Conservation (phyloP, 2,888 invertebrate genomes). For the Torymus aiolomorphi region DNA sequence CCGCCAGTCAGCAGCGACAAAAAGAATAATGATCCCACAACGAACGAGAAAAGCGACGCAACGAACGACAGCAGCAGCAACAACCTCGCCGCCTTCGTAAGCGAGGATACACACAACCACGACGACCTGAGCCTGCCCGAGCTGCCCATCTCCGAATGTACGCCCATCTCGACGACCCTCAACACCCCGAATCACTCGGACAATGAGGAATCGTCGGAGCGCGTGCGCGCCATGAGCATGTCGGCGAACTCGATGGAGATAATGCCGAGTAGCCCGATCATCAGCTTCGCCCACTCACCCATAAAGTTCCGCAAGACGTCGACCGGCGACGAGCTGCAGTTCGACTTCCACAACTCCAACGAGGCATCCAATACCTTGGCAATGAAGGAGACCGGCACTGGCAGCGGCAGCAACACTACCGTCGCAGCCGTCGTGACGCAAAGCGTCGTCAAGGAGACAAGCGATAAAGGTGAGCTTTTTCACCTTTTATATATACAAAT, state of each 20-base stretch:
- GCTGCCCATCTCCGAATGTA: constrained; percentile 71
- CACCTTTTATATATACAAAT: too few relatives aligned
- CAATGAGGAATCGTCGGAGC: constrained; percentile 70
- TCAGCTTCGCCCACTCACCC: constrained; percentile 71
- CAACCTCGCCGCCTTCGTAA: constrained; percentile 19
- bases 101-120: constrained; percentile 68
- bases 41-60: constrained; percentile 9
- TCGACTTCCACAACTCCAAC: constrained; percentile 64
- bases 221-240: constrained; percentile 63
- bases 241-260: constrained; percentile 70
- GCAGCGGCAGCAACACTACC: too few relatives aligned
- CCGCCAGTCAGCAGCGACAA: background rate
- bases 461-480: constrained; percentile 38
- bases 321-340: constrained; percentile 62
- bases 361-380: constrained; percentile 44
- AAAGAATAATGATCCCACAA: constrained; percentile 13
- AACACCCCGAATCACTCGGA: constrained; percentile 74
- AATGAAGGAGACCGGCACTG: constrained; percentile 13
- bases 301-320: constrained; percentile 62
- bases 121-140: constrained; percentile 74
- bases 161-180: constrained; percentile 72
- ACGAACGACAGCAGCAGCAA: constrained; percentile 3
- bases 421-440: background rate
- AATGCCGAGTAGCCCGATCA: constrained; percentile 71
- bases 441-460: background rate